phyloP scores from a whole-genome alignment of 2,113 vertebrate genomes.

The Numenius arquata region DNA sequence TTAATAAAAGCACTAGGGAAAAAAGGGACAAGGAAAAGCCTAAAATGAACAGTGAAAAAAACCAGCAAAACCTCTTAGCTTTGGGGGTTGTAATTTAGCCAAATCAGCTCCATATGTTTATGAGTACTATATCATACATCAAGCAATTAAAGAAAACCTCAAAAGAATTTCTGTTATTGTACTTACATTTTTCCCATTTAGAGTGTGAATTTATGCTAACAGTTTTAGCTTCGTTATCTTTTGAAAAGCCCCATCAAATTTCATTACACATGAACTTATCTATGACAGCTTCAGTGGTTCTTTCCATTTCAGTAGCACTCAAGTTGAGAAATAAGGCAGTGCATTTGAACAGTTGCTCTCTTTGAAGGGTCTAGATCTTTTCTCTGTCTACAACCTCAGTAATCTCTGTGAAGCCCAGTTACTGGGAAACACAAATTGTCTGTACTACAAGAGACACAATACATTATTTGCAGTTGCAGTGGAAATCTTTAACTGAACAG shows the following conservation, averaged over 20 bases:
- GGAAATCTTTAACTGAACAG: not conserved
- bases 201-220: not conserved
- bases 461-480: not conserved
- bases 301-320: not conserved
- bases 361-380: not conserved
- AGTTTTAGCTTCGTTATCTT: not conserved
- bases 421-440: not conserved
- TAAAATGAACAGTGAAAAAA: not conserved
- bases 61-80: not conserved
- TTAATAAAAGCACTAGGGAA: not conserved
- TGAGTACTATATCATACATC: not conserved
- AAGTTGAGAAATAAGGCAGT: not conserved
- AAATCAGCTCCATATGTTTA: not conserved
- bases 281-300: not conserved
- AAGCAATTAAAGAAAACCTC: not conserved
- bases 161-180: not conserved
- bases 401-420: not conserved
- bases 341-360: not conserved
- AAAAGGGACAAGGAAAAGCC: not conserved
- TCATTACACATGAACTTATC: not conserved
- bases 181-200: not conserved
- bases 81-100: fast-evolving
- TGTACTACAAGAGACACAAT: not conserved
- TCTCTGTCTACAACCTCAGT: not conserved
- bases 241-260: not conserved